These are phyloP conservation scores for Musca domestica DNA, from an alignment of 1,140 invertebrate genomes.

Conservation along the genomic window DNA sequence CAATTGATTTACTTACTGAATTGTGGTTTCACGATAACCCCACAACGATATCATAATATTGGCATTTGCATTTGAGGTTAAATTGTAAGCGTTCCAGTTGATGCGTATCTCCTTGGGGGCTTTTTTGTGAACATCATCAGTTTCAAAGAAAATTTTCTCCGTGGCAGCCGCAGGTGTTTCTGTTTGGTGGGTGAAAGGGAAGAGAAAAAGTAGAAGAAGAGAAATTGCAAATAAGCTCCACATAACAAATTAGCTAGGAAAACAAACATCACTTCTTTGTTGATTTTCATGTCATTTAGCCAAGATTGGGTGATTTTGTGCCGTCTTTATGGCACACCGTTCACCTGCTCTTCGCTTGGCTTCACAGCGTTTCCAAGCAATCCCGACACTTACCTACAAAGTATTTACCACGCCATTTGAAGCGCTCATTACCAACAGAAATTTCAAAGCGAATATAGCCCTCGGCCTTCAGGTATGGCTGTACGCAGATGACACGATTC, in stretches of 20 bases:
- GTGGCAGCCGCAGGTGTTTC: constrained; percentile 83
- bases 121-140: constrained; percentile 68
- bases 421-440: constrained; percentile 77
- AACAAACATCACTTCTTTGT: no score
- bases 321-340: no score
- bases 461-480: constrained; percentile 84
- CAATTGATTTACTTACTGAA: constrained; percentile 48
- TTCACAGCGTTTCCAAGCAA: no score
- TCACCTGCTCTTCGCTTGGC: no score
- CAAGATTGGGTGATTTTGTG: no score
- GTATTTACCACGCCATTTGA: constrained; percentile 88
- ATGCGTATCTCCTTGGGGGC: constrained; percentile 72
- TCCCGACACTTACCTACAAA: constrained; percentile 77
- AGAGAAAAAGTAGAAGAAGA: background rate
- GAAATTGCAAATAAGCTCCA: background rate
- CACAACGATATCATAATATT: constrained; percentile 77
- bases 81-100: constrained; percentile 79
- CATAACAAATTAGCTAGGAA: no score
- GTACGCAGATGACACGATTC: constrained; percentile 85
- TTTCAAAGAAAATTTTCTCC: constrained; percentile 79
- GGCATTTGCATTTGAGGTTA: constrained; percentile 75
- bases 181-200: constrained; percentile 40
- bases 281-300: no score
- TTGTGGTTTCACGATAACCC: constrained; percentile 82
- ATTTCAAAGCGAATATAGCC: constrained; percentile 88